phyloP scores from a whole-genome alignment of 2,113 vertebrate genomes.

The Sitta europaea region DNA sequence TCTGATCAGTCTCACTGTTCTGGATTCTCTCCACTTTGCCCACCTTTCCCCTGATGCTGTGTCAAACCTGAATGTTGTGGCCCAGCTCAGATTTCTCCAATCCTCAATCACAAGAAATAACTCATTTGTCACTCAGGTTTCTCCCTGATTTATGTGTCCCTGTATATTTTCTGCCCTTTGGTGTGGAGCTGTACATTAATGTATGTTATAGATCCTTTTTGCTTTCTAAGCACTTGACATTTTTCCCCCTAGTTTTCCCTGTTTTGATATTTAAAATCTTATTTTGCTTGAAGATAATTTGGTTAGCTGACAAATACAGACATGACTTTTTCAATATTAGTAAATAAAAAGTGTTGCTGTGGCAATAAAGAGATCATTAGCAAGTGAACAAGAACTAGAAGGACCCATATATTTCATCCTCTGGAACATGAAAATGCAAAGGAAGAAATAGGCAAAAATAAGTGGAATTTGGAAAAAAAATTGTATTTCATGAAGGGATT shows the following conservation, averaged over 20 bases:
- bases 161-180: not conserved
- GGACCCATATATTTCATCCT: not conserved
- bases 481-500: not conserved
- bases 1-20: not conserved
- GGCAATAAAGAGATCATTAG: slow-evolving; percentile 2
- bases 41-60: not conserved
- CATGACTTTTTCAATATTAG: not conserved
- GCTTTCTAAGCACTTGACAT: slow-evolving; percentile 1
- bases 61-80: not conserved
- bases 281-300: slow-evolving; percentile 3
- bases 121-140: not conserved
- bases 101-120: not conserved
- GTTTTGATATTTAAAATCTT: slow-evolving; percentile 25
- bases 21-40: not conserved
- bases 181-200: not conserved
- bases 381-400: not conserved
- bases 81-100: not conserved
- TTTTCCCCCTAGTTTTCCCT: not conserved
- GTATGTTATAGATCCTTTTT: not conserved
- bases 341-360: not conserved
- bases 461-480: not conserved
- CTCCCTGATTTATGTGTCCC: not conserved
- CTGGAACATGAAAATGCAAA: not conserved
- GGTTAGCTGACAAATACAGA: slow-evolving; percentile 10
- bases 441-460: not conserved